Percentiles rank a stretch among this genome's conserved stretches.
Evolutionary conservation across 64 coral and sea anemone genomes (phyloP).

Genomic region (Montipora sp.): DNA sequence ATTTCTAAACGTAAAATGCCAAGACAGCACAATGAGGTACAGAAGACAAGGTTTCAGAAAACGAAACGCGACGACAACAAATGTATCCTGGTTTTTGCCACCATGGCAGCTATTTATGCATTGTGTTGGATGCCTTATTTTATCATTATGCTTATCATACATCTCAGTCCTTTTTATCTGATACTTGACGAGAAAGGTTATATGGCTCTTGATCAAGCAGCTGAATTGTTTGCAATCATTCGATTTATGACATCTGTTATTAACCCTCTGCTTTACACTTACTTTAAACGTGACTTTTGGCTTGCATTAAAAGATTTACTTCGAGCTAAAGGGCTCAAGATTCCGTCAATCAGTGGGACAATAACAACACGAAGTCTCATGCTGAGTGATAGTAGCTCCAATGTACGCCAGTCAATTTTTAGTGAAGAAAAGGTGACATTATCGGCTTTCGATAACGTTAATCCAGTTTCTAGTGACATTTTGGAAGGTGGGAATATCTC

Average conservation of each 20-base stretch:
- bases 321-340: not conserved
- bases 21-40: not conserved
- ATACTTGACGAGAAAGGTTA: not conserved
- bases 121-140: slow-evolving; percentile 71
- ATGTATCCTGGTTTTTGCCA: slow-evolving; percentile 45
- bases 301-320: not conserved
- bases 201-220: not conserved
- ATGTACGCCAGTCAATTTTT: not conserved
- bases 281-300: slow-evolving; percentile 66
- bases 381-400: not conserved
- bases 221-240: slow-evolving; percentile 33
- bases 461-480: not conserved
- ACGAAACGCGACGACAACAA: slow-evolving; percentile 39
- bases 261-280: slow-evolving; percentile 68
- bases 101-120: slow-evolving; percentile 44
- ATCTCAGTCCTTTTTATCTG: not conserved
- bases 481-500: not conserved
- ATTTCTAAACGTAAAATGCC: slow-evolving; percentile 28
- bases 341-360: not conserved
- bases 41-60: not conserved
- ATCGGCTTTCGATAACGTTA: not conserved
- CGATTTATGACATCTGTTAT: slow-evolving; percentile 35
- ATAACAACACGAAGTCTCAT: not conserved
- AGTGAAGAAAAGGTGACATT: not conserved
- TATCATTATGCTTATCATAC: not conserved